Base-by-base conservation (phyloP, 2,113 vertebrate genomes). In the Psilopsiagon aymara region DNA sequence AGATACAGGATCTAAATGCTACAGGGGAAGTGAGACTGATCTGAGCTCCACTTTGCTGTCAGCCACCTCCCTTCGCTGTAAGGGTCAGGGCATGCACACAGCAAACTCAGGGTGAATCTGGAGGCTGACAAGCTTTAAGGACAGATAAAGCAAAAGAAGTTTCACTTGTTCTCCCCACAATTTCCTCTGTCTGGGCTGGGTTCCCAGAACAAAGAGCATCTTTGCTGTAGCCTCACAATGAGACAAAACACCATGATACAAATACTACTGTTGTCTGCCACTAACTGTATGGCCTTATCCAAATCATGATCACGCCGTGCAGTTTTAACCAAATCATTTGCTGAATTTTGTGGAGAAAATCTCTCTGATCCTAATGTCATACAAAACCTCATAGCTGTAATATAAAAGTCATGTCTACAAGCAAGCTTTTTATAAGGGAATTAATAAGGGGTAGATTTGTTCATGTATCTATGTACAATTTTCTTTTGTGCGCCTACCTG, bases 121-220 rank as follows among this genome's bases (percentile, higher is more conserved):
- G 33, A 71, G 28, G n/a, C 62, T 70, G 63, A 69, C 33, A 79
- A 53, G 41, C 46, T 93, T 59, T 4, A 20, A 90, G 29, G 33
- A 71, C 5, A 11, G 67, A 66, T 73, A 88, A 86, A 92, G 51
- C 25, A 86, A 79, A 28, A 91, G 37, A 95, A 93, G 41, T 86
- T 90, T 90, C 75, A 59, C 23, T 43, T 92, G n/a, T 76, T 76
- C 62, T 47, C 68, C 82, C 76, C 71, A n/a, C 92, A 63, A 0
- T 83, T 97, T 94, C 93, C 92, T 95, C 88, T 88, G 67, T 83
- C 79, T 90, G 71, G 63, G 55, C 73, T 90, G 60, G 33, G 73
- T 90, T 94, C 79, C 64, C 66, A 85, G 90, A 94, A 96, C 78
- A 93, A 82, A 88, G 29, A 68, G 16, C 51, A 24, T 88, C 82